Percentiles rank a stretch among this genome's conserved stretches.
These are phyloP conservation scores for Aurelia coerulea DNA, from an alignment of 30 jellyfish, hydroid and myxozoan species.

Conservation along the genomic window DNA sequence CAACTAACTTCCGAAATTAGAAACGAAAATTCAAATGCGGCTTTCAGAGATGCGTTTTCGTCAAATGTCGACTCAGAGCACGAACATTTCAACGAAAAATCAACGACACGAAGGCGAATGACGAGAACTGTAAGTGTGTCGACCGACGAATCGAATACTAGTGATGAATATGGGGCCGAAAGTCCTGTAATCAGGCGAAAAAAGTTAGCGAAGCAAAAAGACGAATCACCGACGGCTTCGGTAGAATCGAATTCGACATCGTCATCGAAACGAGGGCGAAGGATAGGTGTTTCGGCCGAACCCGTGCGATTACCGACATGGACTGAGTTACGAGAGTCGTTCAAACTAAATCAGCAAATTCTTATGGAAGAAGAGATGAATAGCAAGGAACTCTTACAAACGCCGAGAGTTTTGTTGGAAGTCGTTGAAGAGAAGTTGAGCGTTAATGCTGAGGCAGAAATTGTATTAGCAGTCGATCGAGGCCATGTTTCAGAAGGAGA, in stretches of 20 bases:
- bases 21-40: neutral
- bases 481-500: neutral
- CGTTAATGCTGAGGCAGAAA: neutral
- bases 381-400: neutral
- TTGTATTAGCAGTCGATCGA: neutral
- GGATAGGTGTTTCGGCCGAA: conserved; percentile 94
- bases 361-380: conserved; percentile 57
- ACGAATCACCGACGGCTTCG: conserved; percentile 40
- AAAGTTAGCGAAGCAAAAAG: conserved; percentile 15
- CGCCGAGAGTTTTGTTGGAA: conserved; percentile 26
- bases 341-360: conserved; percentile 66
- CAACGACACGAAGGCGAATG: neutral
- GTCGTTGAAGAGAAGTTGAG: neutral
- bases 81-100: neutral
- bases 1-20: neutral
- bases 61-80: neutral
- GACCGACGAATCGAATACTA: conserved; percentile 60
- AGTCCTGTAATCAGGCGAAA: neutral
- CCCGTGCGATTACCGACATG: conserved; percentile 96
- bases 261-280: conserved; percentile 67
- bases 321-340: conserved; percentile 85
- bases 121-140: conserved; percentile 51
- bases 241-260: conserved; percentile 38
- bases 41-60: too few relatives aligned
- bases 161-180: conserved; percentile 41